Percentiles rank a stretch among this genome's conserved stretches.
These are phyloP conservation scores for Pecten maximus DNA, from an alignment of 2,888 invertebrate species.

Conservation along the genomic window DNA sequence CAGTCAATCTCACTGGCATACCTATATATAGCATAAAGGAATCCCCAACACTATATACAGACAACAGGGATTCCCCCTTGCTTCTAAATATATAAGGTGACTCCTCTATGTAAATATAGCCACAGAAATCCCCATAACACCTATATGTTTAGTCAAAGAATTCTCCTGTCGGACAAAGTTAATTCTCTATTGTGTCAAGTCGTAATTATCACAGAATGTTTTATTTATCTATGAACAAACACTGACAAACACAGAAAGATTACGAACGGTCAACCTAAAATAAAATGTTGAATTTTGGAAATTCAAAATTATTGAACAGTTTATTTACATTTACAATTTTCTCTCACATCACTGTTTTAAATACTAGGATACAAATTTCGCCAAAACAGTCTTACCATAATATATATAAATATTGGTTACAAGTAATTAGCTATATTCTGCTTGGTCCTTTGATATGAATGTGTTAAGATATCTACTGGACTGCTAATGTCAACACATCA, in stretches of 20 bases:
- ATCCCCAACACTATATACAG: constrained; percentile 29
- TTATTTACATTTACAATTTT: background rate
- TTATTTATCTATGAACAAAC: constrained; percentile 20
- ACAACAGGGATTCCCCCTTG: constrained; percentile 35
- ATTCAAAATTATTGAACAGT: background rate
- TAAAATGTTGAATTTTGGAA: background rate
- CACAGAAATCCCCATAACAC: constrained; percentile 28
- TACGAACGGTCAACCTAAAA: background rate
- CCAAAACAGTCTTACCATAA: background rate
- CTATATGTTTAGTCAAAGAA: background rate
- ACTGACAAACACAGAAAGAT: background rate
- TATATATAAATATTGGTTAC: background rate
- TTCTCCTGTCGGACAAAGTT: background rate
- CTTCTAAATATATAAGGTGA: constrained; percentile 29
- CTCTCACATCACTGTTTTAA: background rate
- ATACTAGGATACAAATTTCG: background rate
- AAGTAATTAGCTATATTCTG: background rate
- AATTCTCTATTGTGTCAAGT: background rate
- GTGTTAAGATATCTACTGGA: background rate
- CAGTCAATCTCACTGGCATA: constrained; percentile 20
- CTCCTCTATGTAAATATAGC: constrained; percentile 25
- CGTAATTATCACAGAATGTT: constrained; percentile 14
- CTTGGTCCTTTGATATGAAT: background rate
- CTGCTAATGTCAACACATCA: background rate
- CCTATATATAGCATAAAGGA: constrained; percentile 30